Evolutionary conservation across 64 coral and sea anemone species (phyloP).

Genomic region (Montipora capricornis): DNA sequence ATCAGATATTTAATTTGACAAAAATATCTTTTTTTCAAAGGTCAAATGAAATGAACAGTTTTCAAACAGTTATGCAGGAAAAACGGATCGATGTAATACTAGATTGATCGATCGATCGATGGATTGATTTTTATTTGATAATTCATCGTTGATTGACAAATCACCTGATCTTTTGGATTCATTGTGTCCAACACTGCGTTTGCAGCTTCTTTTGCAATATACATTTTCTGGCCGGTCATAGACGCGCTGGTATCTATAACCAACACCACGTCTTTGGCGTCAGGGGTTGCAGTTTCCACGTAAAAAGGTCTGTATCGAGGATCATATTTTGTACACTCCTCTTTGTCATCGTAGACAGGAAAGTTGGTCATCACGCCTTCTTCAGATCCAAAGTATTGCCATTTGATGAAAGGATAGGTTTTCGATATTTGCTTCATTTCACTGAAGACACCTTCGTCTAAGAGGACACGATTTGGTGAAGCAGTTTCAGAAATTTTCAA

Average conservation of each 20-base stretch:
- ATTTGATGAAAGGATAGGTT: conserved; percentile 22
- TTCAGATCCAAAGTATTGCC: conserved; percentile 75
- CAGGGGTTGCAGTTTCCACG: conserved; percentile 60
- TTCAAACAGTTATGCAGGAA: too few species aligned
- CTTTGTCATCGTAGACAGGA: conserved; percentile 23
- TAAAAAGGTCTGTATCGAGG: conserved; percentile 72
- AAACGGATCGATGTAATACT: too few species aligned
- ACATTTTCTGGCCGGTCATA: conserved; percentile 16
- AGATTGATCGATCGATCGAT: background rate
- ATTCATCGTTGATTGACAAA: background rate
- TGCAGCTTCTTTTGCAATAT: conserved; percentile 65
- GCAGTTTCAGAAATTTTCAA: conserved; percentile 14
- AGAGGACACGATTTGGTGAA: background rate
- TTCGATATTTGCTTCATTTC: conserved; percentile 51
- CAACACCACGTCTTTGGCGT: conserved; percentile 73
- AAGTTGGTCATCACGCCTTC: conserved; percentile 43
- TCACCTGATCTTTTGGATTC: conserved; percentile 76
- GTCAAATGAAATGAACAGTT: too few species aligned
- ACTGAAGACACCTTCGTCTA: background rate
- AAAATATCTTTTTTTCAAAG: too few species aligned
- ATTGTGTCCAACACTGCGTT: conserved; percentile 66
- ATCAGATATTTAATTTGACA: too few species aligned
- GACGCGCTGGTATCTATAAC: conserved; percentile 74
- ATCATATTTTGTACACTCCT: conserved; percentile 43
- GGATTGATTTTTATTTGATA: background rate